Conservation (phyloP, 2,113 vertebrate genomes). For the Panthera leo region DNA sequence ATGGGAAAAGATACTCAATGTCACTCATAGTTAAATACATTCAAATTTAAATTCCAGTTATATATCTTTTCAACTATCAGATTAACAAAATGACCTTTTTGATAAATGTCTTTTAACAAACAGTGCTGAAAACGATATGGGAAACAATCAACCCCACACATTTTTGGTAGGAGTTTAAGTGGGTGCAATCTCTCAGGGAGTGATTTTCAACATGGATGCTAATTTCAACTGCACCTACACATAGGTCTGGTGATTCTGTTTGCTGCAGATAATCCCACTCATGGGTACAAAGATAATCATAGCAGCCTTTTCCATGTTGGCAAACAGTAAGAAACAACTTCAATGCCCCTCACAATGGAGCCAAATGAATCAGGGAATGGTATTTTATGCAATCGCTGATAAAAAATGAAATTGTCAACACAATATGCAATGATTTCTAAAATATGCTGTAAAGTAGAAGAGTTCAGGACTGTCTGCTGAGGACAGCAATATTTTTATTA, state of each 20-base stretch:
- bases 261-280: neutral
- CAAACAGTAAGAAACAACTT: neutral
- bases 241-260: neutral
- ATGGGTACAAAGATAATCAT: neutral
- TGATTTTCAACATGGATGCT: neutral
- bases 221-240: neutral
- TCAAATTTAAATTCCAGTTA: neutral
- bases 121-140: neutral
- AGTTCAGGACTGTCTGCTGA: neutral
- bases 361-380: neutral
- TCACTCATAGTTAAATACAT: neutral
- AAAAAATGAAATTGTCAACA: neutral
- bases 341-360: neutral
- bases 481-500: neutral
- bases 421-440: neutral
- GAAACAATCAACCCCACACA: neutral
- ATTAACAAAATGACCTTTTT: neutral
- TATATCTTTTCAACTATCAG: neutral
- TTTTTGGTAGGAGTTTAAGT: neutral
- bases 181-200: neutral
- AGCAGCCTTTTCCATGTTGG: neutral
- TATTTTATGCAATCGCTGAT: neutral
- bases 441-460: neutral
- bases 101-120: neutral
- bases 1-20: neutral